These are phyloP conservation scores for Coelogynopora nodosa DNA, from an alignment of 2,888 invertebrate genomes.

Conservation along the genomic window DNA sequence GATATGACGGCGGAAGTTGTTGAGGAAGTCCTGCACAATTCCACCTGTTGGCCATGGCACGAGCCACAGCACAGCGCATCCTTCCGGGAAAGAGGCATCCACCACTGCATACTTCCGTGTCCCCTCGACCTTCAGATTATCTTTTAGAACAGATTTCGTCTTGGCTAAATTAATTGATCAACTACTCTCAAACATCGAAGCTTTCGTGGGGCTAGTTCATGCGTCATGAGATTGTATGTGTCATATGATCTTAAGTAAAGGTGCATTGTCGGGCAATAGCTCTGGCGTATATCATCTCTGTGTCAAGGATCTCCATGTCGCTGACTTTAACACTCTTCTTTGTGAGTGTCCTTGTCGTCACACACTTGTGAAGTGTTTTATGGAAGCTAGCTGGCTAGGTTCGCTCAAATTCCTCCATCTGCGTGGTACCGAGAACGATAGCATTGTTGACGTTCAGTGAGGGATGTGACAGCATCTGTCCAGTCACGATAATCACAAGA, in stretches of 20 bases:
- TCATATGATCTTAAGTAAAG: neutral
- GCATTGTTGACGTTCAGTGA: constrained; percentile 41
- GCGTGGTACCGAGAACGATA: constrained; percentile 12
- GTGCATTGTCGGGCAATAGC: constrained; percentile 42
- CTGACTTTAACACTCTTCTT: constrained; percentile 39
- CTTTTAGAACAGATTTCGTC: constrained; percentile 42
- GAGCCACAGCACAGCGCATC: constrained; percentile 47
- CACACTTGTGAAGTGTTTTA: constrained; percentile 31
- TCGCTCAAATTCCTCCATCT: constrained; percentile 40
- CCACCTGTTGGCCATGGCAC: constrained; percentile 46
- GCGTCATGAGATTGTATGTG: neutral
- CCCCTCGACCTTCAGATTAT: constrained; percentile 37
- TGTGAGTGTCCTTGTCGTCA: constrained; percentile 32
- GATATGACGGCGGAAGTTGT: constrained; percentile 37
- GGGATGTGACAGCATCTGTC: constrained; percentile 33
- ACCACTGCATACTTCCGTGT: neutral
- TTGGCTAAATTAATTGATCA: constrained; percentile 37
- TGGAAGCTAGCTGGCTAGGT: constrained; percentile 40
- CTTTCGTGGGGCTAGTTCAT: neutral
- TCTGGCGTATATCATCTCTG: constrained; percentile 43
- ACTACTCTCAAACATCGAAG: constrained; percentile 41
- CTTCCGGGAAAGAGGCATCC: constrained; percentile 44
- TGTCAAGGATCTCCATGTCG: constrained; percentile 40
- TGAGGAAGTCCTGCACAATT: constrained; percentile 45
- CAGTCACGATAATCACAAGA: constrained; percentile 40